Evolutionary conservation across 2,797 vertebrate species (phyloP).

Genomic region (Artibeus lituratus): DNA sequence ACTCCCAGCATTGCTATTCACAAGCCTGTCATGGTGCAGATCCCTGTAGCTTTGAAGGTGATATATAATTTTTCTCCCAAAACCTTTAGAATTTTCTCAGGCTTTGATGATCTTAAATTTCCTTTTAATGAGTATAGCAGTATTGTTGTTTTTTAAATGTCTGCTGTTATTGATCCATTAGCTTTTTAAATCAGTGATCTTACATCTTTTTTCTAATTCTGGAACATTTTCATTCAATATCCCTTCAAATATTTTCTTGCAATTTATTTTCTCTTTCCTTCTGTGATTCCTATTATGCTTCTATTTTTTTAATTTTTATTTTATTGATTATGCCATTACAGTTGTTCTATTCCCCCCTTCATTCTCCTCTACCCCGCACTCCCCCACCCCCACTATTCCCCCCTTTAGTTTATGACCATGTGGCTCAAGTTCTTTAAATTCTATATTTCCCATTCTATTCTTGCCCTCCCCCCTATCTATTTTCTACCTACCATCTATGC

Average conservation of each 20-base stretch:
- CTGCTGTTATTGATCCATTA: neutral
- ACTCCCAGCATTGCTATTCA: neutral
- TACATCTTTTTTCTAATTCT: conserved; percentile 14
- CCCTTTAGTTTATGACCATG: no score
- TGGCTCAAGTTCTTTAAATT: no score
- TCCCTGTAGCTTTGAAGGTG: neutral
- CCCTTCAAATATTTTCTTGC: neutral
- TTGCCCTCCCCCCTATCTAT: no score
- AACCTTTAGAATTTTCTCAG: conserved; percentile 18
- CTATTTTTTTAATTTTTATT: no score
- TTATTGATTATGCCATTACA: no score
- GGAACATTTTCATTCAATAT: neutral
- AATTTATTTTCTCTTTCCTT: neutral
- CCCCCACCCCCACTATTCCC: no score
- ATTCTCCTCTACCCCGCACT: no score
- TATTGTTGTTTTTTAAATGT: neutral
- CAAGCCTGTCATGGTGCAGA: neutral
- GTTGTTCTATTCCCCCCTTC: no score
- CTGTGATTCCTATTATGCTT: neutral
- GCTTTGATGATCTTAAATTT: neutral
- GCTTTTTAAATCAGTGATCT: neutral
- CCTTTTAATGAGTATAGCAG: neutral
- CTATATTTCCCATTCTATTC: no score
- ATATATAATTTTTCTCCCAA: neutral
- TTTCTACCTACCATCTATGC: no score